Evolutionary conservation across 1,140 invertebrate species (phyloP), one percentile per base, ranked within the genome.

Genomic region (Zeugodacus cucurbitae): DNA sequence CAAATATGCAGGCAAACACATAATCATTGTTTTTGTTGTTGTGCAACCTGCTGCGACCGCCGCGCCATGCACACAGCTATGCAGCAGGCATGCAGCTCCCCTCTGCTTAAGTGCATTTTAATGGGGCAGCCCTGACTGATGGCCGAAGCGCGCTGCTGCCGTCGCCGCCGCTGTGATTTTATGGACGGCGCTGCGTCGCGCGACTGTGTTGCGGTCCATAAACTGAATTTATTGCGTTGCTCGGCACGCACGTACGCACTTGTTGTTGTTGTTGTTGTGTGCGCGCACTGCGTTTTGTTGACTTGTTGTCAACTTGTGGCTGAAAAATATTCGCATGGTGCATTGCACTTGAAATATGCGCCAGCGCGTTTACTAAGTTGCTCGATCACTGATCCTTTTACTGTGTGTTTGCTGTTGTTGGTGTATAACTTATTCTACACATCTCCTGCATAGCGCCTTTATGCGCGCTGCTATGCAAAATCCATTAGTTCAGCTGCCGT

Each of bases 401-500:
- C 6, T 62, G 4, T 34, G 8, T 20, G n/a, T n/a, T 82, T 82
- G 34, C 3, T 74, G 34, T 41, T 41, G 20, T 37, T 48, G 7
- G 2, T 54, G 48, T 14, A 17, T 29, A 22, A 37, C 20, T 74
- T 74, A 74, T 74, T n/a, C n/a, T 26, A 20, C 41, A 22, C 74
- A 82, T 82, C 74, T 82, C 22, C 41, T 54, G 22, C 26, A 29
- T n/a, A n/a, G n/a, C 41, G 8, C 74, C 26, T 48, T 29, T 82
- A 54, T 54, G 41, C 3, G 41, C 41, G 14, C 41, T 82, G 74
- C 41, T 82, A 82, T 82, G 74, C n/a, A 82, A 82, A 82, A 82
- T 82, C 74, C 74, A 82, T 82, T 82, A 82, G 74, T 82, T 82
- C n/a, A 48, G n/a, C 74, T 82, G 74, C 74, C 7, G 41, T 29